A percentile compares a stretch with the other conserved stretches of the same genome.
Conservation (phyloP, 2,888 invertebrate genomes). For the Bimastos eiseni region DNA sequence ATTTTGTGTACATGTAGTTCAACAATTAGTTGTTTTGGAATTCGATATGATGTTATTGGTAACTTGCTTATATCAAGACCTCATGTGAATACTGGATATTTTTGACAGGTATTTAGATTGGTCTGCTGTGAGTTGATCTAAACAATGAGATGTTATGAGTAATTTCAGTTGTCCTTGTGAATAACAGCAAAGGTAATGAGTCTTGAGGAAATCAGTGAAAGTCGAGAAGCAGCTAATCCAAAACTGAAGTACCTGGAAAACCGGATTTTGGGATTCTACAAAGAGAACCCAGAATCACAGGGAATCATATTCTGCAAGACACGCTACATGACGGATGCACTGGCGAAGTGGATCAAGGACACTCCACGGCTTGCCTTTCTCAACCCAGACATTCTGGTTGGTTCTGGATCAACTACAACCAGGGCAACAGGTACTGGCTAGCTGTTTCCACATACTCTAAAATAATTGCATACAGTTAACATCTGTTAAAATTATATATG, state of each 20-base stretch:
- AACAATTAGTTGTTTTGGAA: no score
- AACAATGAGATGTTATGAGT: not conserved
- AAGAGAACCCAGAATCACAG: constrained; percentile 44
- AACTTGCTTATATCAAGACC: no score
- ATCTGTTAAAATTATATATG: not conserved
- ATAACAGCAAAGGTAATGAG: constrained; percentile 36
- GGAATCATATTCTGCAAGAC: constrained; percentile 59
- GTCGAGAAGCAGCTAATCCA: constrained; percentile 48
- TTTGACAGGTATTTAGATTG: not conserved
- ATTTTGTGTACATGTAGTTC: no score
- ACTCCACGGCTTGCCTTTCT: constrained; percentile 46
- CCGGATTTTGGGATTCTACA: constrained; percentile 43
- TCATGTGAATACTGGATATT: no score
- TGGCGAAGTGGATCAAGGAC: constrained; percentile 54
- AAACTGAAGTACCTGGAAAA: constrained; percentile 49
- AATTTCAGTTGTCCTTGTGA: not conserved
- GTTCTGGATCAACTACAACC: constrained; percentile 28
- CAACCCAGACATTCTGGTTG: constrained; percentile 37
- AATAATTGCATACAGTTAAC: not conserved
- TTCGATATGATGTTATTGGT: no score
- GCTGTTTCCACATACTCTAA: not conserved
- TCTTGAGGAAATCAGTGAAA: constrained; percentile 24
- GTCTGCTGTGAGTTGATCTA: not conserved
- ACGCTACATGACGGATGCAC: constrained; percentile 50
- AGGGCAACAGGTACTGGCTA: not conserved